Percentiles rank a stretch among this genome's conserved stretches.
Evolutionary conservation across 2,797 vertebrate species (phyloP).

Genomic region (Tauraco hartlaubi): DNA sequence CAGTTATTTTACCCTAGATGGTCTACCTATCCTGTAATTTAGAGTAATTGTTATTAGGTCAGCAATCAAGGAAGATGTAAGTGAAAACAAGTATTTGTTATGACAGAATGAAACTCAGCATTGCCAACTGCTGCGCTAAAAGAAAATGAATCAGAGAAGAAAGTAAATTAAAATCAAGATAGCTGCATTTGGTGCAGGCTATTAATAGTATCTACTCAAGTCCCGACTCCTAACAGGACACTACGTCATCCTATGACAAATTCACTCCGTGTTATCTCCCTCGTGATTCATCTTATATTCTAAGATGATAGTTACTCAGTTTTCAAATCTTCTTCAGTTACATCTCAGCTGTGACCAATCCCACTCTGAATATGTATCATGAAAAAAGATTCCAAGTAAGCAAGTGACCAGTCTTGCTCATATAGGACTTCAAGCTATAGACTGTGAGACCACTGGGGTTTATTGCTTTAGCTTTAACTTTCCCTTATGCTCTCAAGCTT

Average conservation of each 20-base stretch:
- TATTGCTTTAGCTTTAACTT: not conserved
- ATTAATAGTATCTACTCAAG: not conserved
- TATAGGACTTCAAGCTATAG: not conserved
- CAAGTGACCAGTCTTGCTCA: not conserved
- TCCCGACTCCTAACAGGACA: not conserved
- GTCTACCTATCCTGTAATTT: not conserved
- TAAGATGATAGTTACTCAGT: not conserved
- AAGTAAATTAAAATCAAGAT: not conserved
- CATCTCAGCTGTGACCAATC: not conserved
- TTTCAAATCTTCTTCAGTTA: not conserved
- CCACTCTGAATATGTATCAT: accelerated
- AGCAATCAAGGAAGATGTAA: not conserved
- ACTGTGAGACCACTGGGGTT: not conserved
- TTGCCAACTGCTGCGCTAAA: not conserved
- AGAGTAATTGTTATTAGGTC: not conserved
- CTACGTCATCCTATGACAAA: not conserved
- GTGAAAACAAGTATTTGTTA: not conserved
- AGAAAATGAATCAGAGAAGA: not conserved
- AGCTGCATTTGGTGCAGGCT: not conserved
- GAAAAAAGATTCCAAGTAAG: not conserved
- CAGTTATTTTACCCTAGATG: not conserved
- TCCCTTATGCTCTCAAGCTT: not conserved
- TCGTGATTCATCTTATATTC: not conserved
- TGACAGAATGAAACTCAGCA: not conserved
- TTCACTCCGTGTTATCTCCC: not conserved